Evolutionary conservation across 2,113 vertebrate species (phyloP), one percentile per base, ranked within the genome.

Genomic region (Vireo altiloquus): DNA sequence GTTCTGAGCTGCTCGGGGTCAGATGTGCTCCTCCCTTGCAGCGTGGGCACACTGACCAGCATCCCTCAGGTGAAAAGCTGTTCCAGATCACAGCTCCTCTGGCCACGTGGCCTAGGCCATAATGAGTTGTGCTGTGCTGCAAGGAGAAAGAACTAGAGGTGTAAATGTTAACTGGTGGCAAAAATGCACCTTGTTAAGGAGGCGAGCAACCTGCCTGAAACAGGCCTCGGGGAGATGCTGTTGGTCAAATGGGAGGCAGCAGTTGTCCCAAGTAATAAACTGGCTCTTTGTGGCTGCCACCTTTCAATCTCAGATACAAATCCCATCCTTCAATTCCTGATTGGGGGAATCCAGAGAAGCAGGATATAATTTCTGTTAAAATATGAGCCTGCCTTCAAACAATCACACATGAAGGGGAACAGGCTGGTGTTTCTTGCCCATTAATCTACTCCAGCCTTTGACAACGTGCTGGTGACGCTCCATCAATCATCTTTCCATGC

Each of bases 401-500:
- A 78, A 93, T 91, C 91, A 63, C 65, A 95, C 68, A 20, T n/a
- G 81, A 89, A 84, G 92, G 91, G 77, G 92, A 94, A 82, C 77
- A 89, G 88, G 78, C 92, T 82, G 57, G 40, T 88, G 95, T 89
- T 96, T 89, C 90, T 95, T 92, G 86, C 68, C 90, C 95, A 95
- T 96, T 97, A 94, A 95, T 97, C 95, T 96, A 68, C 81, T 92
- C 87, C 94, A 96, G 94, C 95, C 93, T 89, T 96, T 95, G 95
- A 91, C 94, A 94, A 87, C 5, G 12, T 63, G 23, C 74, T 49
- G 65, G 84, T 91, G 92, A 92, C 40, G 65, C 77, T 90, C 91
- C 92, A 97, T 97, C 95, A 95, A 95, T 94, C 92, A 94, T 90
- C 84, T 75, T 86, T 82, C 87, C 1, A 6, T 78, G 79, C 3